These are phyloP conservation scores for Sepioteuthis lessoniana DNA, from an alignment of 2,888 invertebrate species.

Conservation along the genomic window DNA sequence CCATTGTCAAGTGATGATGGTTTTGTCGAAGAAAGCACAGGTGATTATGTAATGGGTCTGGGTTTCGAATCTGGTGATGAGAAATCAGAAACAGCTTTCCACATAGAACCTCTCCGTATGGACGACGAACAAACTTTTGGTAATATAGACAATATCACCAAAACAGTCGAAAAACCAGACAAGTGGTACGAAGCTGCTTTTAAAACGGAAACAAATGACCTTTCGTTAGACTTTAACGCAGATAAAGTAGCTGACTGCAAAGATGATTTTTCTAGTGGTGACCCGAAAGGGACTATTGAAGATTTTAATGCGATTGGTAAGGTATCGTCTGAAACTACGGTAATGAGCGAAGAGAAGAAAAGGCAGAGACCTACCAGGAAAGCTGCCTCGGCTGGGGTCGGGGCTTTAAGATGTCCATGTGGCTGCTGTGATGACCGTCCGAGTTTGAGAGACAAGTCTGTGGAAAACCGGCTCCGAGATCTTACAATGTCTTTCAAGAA, in stretches of 20 bases:
- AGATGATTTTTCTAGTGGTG: neutral
- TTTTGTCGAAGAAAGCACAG: slow-evolving; percentile 42
- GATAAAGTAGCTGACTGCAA: neutral
- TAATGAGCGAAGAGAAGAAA: no score
- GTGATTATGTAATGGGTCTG: neutral
- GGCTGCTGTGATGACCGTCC: neutral
- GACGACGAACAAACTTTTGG: neutral
- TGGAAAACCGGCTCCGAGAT: neutral
- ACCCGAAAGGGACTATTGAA: neutral
- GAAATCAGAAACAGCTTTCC: no score
- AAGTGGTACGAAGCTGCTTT: no score
- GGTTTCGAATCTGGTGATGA: neutral
- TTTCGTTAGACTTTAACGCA: neutral
- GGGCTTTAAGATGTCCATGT: neutral
- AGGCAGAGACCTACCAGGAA: neutral
- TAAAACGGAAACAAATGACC: neutral
- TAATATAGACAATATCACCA: neutral
- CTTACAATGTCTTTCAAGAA: neutral
- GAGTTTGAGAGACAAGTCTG: neutral
- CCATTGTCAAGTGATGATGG: slow-evolving; percentile 5
- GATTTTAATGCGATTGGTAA: neutral
- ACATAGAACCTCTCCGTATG: no score
- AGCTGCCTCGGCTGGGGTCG: neutral
- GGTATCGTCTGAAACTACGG: neutral
- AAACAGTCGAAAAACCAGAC: neutral